Conservation (phyloP, 2,888 invertebrate species). For the Melinopterus prodromus region DNA sequence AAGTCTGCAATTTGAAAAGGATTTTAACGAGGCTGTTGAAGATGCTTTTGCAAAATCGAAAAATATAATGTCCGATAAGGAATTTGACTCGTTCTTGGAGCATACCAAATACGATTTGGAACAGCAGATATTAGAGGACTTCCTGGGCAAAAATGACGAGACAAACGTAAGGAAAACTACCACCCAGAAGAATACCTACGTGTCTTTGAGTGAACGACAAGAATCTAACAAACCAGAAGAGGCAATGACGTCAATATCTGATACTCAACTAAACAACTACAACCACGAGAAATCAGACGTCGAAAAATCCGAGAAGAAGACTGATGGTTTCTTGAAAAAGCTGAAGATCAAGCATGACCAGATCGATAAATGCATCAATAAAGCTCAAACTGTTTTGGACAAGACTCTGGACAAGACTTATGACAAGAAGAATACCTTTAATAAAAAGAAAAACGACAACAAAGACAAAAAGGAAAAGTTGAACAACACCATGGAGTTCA, state of each 20-base stretch:
- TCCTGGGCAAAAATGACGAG: not conserved
- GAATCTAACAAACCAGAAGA: not conserved
- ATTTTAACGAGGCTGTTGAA: constrained; percentile 19
- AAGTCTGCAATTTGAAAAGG: constrained; percentile 32
- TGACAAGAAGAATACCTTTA: constrained; percentile 32
- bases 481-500: constrained; percentile 31
- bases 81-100: constrained; percentile 30
- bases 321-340: constrained; percentile 40
- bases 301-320: constrained; percentile 37
- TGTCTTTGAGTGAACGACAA: constrained; percentile 16
- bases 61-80: constrained; percentile 31
- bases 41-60: constrained; percentile 23
- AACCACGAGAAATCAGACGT: constrained; percentile 35
- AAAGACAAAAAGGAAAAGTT: constrained; percentile 33
- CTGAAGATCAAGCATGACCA: constrained; percentile 41
- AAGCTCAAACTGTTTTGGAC: constrained; percentile 36
- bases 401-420: constrained; percentile 35
- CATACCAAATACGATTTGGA: constrained; percentile 22
- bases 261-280: constrained; percentile 26
- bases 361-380: constrained; percentile 39
- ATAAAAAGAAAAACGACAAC: constrained; percentile 28
- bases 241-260: constrained; percentile 29
- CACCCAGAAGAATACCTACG: not conserved
- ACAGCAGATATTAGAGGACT: constrained; percentile 9
- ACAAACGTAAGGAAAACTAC: not conserved